These are phyloP conservation scores for Aphelenchoides bicaudatus DNA, from an alignment of 2,888 invertebrate species.

Conservation along the genomic window DNA sequence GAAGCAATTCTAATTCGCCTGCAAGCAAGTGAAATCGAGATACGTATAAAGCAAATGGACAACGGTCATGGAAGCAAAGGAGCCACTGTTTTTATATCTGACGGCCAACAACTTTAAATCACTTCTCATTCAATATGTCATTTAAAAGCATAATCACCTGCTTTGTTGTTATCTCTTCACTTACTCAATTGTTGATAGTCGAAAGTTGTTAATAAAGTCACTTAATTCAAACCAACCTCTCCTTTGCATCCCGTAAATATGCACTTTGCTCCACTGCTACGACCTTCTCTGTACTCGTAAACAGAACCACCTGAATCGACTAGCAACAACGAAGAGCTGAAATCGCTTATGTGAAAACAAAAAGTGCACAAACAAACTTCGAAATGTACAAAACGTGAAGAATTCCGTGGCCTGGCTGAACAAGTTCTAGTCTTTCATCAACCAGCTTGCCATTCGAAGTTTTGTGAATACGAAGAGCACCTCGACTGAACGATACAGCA, in stretches of 20 bases:
- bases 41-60: neutral
- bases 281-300: conserved; percentile 38
- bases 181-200: too few relatives aligned
- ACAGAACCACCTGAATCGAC: conserved; percentile 50
- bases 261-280: conserved; percentile 68
- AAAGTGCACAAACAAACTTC: conserved; percentile 57
- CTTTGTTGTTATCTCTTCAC: too few relatives aligned
- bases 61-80: conserved; percentile 62
- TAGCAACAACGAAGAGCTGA: conserved; percentile 62
- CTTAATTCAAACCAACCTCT: conserved; percentile 67
- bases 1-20: neutral
- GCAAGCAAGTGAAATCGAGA: conserved; percentile 6
- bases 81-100: neutral
- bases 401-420: conserved; percentile 78
- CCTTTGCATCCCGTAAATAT: conserved; percentile 89
- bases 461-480: conserved; percentile 31
- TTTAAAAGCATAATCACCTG: too few relatives aligned
- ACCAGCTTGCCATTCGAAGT: conserved; percentile 29
- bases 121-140: too few relatives aligned
- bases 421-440: conserved; percentile 67
- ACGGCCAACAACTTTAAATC: too few relatives aligned
- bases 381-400: conserved; percentile 74
- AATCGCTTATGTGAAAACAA: conserved; percentile 2
- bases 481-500: conserved; percentile 29
- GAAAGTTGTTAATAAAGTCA: neutral